phyloP scores from a whole-genome alignment of 1,140 invertebrate genomes.

The Bilobella aurantiaca region DNA sequence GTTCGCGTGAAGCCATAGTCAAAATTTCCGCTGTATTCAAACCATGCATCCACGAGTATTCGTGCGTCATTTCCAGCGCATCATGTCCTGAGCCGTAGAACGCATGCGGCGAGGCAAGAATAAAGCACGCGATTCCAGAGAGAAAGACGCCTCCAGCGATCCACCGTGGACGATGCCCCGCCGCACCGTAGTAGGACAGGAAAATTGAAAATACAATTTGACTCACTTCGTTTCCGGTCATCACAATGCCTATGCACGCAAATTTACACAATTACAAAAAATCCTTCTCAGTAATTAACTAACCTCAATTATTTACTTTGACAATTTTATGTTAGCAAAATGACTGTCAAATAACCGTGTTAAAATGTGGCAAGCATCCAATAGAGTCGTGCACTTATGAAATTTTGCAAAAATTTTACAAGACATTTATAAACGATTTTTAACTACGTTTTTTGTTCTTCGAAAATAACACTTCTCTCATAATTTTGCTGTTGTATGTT shows the following conservation, averaged over 20 bases:
- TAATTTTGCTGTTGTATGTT: no score
- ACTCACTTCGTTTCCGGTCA: slow-evolving; percentile 57
- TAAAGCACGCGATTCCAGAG: slow-evolving; percentile 56
- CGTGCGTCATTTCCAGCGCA: slow-evolving; percentile 41
- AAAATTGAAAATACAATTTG: slow-evolving; percentile 49
- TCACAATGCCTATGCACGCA: slow-evolving; percentile 53
- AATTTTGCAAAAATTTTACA: no score
- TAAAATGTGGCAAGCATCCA: no score
- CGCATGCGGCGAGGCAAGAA: slow-evolving; percentile 59
- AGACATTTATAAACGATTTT: no score
- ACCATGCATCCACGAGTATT: not conserved
- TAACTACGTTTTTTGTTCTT: no score
- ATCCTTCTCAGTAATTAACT: slow-evolving; percentile 51
- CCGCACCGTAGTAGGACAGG: slow-evolving; percentile 56
- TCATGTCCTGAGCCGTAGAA: slow-evolving; percentile 61
- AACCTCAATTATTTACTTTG: no score
- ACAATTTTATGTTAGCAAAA: no score
- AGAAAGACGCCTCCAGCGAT: slow-evolving; percentile 58
- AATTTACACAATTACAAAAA: no score
- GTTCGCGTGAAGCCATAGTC: not conserved
- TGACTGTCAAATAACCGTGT: no score
- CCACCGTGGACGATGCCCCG: slow-evolving; percentile 58
- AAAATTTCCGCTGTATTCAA: not conserved
- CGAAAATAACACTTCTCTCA: no score
- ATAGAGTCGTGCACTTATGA: no score